phyloP scores from a whole-genome alignment of 2,797 vertebrate genomes.

The Hemitrygon akajei region DNA sequence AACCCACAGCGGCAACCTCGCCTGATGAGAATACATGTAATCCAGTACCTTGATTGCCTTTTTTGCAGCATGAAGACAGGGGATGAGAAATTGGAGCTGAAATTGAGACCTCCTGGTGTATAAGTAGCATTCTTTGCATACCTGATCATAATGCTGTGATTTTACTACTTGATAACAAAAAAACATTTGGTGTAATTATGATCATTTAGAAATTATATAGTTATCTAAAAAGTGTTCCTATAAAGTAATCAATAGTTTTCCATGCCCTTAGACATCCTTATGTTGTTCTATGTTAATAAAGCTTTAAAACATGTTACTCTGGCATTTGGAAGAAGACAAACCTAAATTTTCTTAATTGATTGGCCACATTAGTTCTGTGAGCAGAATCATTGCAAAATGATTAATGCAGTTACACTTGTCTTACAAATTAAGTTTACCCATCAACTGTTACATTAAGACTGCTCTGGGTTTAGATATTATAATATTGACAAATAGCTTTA shows the following conservation, averaged over 20 bases:
- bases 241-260: background rate
- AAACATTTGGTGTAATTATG: background rate
- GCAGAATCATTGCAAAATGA: background rate
- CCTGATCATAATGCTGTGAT: background rate
- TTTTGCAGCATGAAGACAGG: constrained; percentile 42
- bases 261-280: background rate
- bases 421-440: background rate
- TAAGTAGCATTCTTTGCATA: constrained; percentile 51
- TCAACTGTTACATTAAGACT: background rate
- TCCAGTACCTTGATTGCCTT: background rate
- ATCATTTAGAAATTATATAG: background rate
- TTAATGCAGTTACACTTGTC: background rate
- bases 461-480: background rate
- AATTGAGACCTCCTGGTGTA: constrained; percentile 61
- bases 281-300: background rate
- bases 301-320: background rate
- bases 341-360: background rate
- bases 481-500: too few species aligned
- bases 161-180: background rate
- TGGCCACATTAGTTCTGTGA: background rate
- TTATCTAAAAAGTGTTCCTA: background rate
- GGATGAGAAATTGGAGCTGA: constrained; percentile 66
- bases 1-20: background rate
- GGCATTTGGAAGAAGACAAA: background rate
- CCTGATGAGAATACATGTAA: background rate